Percentiles rank a stretch among this genome's conserved stretches.
Evolutionary conservation across 1,140 invertebrate genomes (phyloP).

Genomic region (Linepithema humile): DNA sequence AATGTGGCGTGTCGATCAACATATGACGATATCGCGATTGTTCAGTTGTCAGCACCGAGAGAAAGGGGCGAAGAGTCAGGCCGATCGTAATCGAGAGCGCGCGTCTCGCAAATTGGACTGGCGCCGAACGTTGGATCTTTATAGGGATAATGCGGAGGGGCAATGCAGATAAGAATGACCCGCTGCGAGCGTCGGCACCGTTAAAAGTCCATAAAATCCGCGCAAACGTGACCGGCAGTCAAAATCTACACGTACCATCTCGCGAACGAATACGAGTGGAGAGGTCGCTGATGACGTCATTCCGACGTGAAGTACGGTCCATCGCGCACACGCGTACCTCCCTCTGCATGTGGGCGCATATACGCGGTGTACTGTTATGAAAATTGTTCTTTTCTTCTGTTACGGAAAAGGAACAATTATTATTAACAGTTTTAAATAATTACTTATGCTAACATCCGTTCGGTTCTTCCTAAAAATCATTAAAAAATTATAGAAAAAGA

Average conservation of each 20-base stretch:
- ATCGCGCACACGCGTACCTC: slow-evolving; percentile 1
- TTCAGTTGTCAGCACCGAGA: background rate
- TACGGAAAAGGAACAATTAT: background rate
- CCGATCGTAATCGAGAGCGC: slow-evolving; percentile 12
- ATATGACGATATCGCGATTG: background rate
- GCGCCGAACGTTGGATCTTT: slow-evolving; percentile 53
- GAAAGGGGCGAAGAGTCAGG: background rate
- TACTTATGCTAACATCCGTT: too few relatives aligned
- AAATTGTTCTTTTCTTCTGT: background rate
- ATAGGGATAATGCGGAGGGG: slow-evolving; percentile 15
- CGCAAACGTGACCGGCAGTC: slow-evolving; percentile 45
- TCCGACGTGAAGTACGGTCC: slow-evolving; percentile 28
- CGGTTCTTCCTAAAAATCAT: too few relatives aligned
- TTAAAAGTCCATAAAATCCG: slow-evolving; percentile 62
- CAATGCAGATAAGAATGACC: slow-evolving; percentile 47
- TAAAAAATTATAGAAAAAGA: background rate
- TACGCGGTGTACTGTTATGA: slow-evolving; percentile 1
- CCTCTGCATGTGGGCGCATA: background rate
- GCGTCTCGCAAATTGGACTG: slow-evolving; percentile 58
- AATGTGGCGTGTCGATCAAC: background rate
- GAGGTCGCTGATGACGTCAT: slow-evolving; percentile 52
- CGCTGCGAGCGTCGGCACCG: slow-evolving; percentile 22
- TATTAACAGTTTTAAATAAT: background rate
- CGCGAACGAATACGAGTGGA: slow-evolving; percentile 5
- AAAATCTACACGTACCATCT: slow-evolving; percentile 52